phyloP scores from a whole-genome alignment of 1,140 invertebrate genomes.

The Anastrepha obliqua region DNA sequence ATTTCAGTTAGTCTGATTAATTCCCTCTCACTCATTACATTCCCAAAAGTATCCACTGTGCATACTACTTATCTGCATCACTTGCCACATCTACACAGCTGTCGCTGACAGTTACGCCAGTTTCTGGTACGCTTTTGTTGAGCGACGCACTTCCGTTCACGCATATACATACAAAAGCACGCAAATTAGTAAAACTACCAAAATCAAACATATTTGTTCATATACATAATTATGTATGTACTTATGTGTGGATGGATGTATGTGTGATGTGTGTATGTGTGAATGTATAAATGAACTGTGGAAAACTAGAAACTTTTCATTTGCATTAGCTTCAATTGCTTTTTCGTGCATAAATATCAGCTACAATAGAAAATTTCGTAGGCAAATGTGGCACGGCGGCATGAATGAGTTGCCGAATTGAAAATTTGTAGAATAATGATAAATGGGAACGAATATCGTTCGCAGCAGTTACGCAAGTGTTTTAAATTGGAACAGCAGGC shows the following conservation, averaged over 20 bases:
- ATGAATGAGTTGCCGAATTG: slow-evolving; percentile 9
- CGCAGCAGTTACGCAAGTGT: background rate
- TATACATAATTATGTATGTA: background rate
- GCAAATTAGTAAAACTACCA: slow-evolving; percentile 36
- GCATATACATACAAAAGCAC: background rate
- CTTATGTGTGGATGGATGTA: background rate
- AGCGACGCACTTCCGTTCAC: slow-evolving; percentile 22
- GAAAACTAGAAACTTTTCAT: slow-evolving; percentile 17
- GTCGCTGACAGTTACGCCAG: background rate
- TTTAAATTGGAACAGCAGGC: slow-evolving; percentile 11
- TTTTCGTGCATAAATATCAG: background rate
- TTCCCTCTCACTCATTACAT: no score
- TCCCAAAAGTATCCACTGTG: background rate
- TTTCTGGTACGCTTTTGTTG: slow-evolving; percentile 19
- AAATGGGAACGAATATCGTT: slow-evolving; percentile 17
- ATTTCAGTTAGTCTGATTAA: no score
- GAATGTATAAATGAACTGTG: no score
- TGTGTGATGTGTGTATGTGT: background rate
- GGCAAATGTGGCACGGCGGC: slow-evolving; percentile 17
- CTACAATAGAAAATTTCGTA: slow-evolving; percentile 24
- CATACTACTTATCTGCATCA: no score
- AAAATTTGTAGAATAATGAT: slow-evolving; percentile 14
- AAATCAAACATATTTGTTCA: background rate
- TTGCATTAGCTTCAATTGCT: background rate
- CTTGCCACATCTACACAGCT: background rate